phyloP scores from a whole-genome alignment of 92 coral and sea anemone species.

The Parazoanthus atlanticus region DNA sequence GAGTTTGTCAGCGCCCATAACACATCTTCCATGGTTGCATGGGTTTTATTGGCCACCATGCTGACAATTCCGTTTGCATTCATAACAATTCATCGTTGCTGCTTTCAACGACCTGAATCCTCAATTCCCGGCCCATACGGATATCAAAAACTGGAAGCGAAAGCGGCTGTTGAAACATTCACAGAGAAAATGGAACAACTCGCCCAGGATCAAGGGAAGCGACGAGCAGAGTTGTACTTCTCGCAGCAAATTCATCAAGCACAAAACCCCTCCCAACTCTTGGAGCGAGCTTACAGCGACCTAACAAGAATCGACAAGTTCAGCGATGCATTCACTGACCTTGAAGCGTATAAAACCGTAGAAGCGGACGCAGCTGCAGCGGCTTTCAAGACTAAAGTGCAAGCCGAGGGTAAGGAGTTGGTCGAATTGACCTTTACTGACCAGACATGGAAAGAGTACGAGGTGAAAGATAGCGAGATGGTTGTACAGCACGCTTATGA shows the following conservation, averaged over 20 bases:
- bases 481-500: constrained; percentile 68
- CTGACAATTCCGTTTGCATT: constrained; percentile 55
- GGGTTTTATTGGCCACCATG: constrained; percentile 59
- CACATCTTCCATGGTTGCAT: constrained; percentile 70
- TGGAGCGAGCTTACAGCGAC: constrained; percentile 72
- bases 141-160: constrained; percentile 75
- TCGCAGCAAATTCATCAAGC: constrained; percentile 60
- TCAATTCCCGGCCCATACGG: constrained; percentile 75
- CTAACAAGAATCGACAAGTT: constrained; percentile 69
- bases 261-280: constrained; percentile 69
- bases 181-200: constrained; percentile 76
- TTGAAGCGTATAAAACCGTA: constrained; percentile 70
- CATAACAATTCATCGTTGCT: constrained; percentile 66
- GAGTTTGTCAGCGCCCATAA: constrained; percentile 67
- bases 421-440: constrained; percentile 73
- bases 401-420: constrained; percentile 74
- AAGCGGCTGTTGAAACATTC: constrained; percentile 79
- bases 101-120: constrained; percentile 68
- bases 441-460: constrained; percentile 74
- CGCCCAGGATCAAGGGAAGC: constrained; percentile 78
- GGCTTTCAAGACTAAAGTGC: constrained; percentile 76
- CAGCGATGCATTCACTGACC: constrained; percentile 70
- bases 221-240: constrained; percentile 83
- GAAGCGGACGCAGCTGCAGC: constrained; percentile 82
- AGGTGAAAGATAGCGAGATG: constrained; percentile 55